Evolutionary conservation across 2,113 vertebrate genomes (phyloP).

Genomic region (Crotalus tigris): DNA sequence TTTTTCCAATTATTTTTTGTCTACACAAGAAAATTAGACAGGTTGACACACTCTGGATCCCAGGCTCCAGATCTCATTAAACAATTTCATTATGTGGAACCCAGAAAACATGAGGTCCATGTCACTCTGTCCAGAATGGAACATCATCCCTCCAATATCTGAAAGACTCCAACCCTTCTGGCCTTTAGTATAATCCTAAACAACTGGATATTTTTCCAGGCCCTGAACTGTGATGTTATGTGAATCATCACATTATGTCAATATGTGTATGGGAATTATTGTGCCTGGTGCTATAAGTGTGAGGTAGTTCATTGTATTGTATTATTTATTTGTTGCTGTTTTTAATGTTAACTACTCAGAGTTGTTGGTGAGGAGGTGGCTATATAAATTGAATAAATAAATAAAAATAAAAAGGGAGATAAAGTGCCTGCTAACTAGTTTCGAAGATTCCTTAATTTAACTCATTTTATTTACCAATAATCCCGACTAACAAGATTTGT

Average conservation of each 20-base stretch:
- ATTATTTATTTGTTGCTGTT: neutral
- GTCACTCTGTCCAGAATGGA: neutral
- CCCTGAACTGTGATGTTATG: neutral
- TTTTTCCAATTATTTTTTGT: neutral
- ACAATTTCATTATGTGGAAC: neutral
- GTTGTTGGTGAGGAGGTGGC: neutral
- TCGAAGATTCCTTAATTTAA: neutral
- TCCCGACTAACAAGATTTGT: neutral
- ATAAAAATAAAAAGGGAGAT: neutral
- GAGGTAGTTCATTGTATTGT: neutral
- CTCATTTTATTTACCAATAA: neutral
- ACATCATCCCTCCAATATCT: neutral
- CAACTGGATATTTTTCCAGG: neutral
- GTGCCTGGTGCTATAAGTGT: neutral
- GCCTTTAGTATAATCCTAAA: neutral
- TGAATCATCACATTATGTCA: neutral
- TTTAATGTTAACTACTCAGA: neutral
- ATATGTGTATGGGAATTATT: neutral
- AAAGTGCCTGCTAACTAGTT: neutral
- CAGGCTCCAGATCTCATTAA: neutral
- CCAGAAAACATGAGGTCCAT: neutral
- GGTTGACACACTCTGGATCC: neutral
- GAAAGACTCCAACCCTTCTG: neutral
- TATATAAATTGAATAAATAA: neutral
- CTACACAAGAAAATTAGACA: neutral